phyloP scores from a whole-genome alignment of 2,797 vertebrate species.

The Graptemys geographica region DNA sequence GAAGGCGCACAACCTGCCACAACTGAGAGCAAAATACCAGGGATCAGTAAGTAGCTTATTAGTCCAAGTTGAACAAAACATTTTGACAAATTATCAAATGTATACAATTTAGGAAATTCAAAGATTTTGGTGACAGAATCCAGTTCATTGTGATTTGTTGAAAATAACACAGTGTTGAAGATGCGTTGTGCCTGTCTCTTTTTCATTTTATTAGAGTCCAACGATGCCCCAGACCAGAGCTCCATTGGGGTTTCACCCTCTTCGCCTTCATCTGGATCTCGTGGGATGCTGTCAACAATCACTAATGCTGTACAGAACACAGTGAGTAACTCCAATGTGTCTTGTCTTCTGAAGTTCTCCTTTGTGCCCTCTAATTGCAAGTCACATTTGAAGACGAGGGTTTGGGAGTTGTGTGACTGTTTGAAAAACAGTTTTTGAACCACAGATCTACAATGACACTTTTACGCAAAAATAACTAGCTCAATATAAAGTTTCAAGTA shows the following conservation, averaged over 20 bases:
- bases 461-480: not conserved
- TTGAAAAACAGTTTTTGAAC: not conserved
- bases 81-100: not conserved
- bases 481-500: not conserved
- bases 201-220: constrained; percentile 46
- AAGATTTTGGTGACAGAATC: not conserved
- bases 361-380: not conserved
- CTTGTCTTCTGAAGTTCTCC: not conserved
- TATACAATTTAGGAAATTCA: not conserved
- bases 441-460: not conserved
- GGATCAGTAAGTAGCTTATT: constrained; percentile 45
- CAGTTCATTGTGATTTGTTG: not conserved
- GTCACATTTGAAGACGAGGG: not conserved
- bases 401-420: not conserved
- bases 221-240: constrained; percentile 54
- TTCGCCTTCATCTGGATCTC: constrained; percentile 76
- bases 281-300: constrained; percentile 92
- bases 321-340: constrained; percentile 81
- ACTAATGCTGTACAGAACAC: constrained; percentile 93
- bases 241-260: constrained; percentile 61
- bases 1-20: constrained; percentile 52
- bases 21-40: constrained; percentile 8
- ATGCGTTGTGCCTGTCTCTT: not conserved
- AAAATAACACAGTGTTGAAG: not conserved
- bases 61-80: not conserved